These are phyloP conservation scores for Hydrolagus colliei DNA, from an alignment of 2,797 vertebrate species.

Conservation along the genomic window DNA sequence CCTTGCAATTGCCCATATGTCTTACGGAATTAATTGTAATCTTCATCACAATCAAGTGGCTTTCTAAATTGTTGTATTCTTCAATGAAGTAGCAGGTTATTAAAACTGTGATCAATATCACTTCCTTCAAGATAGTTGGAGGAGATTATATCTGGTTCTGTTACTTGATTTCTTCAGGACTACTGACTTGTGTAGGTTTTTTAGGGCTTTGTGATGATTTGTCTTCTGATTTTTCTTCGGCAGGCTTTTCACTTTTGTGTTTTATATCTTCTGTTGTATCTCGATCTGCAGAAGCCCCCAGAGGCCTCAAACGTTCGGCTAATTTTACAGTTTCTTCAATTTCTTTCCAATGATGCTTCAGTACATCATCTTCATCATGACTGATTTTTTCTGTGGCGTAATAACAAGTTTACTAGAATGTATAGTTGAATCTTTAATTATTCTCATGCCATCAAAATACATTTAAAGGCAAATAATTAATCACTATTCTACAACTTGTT, in stretches of 20 bases:
- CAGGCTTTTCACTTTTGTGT: slow-evolving; percentile 34
- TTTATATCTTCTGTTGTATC: slow-evolving; percentile 45
- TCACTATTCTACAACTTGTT: neutral
- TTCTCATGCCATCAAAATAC: neutral
- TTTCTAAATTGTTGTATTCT: neutral
- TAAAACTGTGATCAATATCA: neutral
- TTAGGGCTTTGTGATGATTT: slow-evolving; percentile 55
- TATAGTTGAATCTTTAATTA: neutral
- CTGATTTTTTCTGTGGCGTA: slow-evolving; percentile 47
- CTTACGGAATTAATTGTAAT: neutral
- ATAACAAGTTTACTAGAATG: neutral
- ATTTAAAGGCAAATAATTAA: neutral
- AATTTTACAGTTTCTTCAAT: slow-evolving; percentile 44
- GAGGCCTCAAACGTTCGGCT: slow-evolving; percentile 54
- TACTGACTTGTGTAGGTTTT: neutral
- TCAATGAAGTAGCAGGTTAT: neutral
- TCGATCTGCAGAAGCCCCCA: slow-evolving; percentile 59
- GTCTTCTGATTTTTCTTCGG: slow-evolving; percentile 40
- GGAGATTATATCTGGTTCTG: neutral
- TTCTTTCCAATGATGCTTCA: slow-evolving; percentile 48
- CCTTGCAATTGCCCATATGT: neutral
- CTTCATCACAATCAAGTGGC: neutral
- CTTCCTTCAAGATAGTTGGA: neutral
- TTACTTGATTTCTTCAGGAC: neutral
- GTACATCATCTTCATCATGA: slow-evolving; percentile 49